These are phyloP conservation scores for Malacoctenus gilli DNA, from an alignment of 2,797 vertebrate genomes.

Conservation along the genomic window DNA sequence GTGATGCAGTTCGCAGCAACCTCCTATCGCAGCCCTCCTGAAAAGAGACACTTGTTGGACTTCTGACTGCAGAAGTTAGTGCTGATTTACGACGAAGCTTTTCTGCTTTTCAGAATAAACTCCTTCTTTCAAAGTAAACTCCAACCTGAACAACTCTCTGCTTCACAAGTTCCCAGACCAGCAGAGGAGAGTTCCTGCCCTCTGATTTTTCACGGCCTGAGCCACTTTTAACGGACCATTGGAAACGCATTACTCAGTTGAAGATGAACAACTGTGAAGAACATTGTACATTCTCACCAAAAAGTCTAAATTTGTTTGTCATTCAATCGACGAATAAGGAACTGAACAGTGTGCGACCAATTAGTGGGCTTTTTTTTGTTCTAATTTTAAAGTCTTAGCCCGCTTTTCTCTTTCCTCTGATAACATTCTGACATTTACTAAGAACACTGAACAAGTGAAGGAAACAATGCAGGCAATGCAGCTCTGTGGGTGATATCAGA, in stretches of 20 bases:
- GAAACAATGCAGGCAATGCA: constrained; percentile 50
- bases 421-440: constrained; percentile 19
- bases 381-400: neutral
- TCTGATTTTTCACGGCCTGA: constrained; percentile 57
- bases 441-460: constrained; percentile 13
- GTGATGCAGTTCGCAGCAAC: too few relatives aligned
- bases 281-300: neutral
- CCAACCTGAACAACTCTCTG: constrained; percentile 16
- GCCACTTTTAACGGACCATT: constrained; percentile 54
- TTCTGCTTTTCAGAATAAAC: too few relatives aligned
- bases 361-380: neutral
- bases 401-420: neutral
- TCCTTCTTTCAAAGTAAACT: too few relatives aligned
- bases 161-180: constrained; percentile 41
- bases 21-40: too few relatives aligned
- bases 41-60: too few relatives aligned
- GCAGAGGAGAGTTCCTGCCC: constrained; percentile 30
- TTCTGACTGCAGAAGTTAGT: too few relatives aligned
- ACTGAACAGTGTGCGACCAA: too few relatives aligned
- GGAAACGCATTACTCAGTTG: constrained; percentile 61
- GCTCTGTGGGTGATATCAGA: constrained; percentile 27
- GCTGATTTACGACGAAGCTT: too few relatives aligned
- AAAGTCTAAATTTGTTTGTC: neutral
- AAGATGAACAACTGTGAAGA: constrained; percentile 19
- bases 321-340: too few relatives aligned